Evolutionary conservation across 2,888 invertebrate genomes (phyloP).

Genomic region (Palloptera scutellata): DNA sequence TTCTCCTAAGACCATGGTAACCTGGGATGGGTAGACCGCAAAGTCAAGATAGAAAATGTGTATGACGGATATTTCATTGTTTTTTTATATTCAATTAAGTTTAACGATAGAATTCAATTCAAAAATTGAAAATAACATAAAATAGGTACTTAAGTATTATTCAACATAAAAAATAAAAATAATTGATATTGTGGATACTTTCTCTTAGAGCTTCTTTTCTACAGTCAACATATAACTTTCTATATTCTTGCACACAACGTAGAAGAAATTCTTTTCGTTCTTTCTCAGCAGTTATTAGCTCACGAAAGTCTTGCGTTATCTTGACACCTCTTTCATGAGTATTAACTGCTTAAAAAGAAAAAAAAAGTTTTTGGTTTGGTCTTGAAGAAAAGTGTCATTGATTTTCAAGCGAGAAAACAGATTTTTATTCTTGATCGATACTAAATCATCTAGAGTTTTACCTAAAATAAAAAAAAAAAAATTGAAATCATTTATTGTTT

Average conservation of each 20-base stretch:
- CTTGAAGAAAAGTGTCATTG: neutral
- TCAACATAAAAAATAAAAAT: constrained; percentile 30
- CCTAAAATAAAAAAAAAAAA: constrained; percentile 1
- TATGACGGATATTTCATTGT: neutral
- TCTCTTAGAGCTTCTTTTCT: too few relatives aligned
- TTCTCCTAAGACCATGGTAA: constrained; percentile 3
- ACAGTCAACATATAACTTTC: too few relatives aligned
- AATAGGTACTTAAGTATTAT: constrained; percentile 22
- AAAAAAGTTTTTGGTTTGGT: constrained; percentile 12
- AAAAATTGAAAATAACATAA: too few relatives aligned
- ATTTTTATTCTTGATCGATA: too few relatives aligned
- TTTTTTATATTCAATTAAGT: constrained; percentile 2
- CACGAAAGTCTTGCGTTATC: too few relatives aligned
- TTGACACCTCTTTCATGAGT: too few relatives aligned
- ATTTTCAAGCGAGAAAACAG: too few relatives aligned
- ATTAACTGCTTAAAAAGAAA: neutral
- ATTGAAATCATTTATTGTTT: neutral
- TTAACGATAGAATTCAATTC: constrained; percentile 12
- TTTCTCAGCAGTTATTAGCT: constrained; percentile 6
- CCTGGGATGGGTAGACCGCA: constrained; percentile 2
- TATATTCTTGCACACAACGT: constrained; percentile 34
- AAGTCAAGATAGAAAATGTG: neutral
- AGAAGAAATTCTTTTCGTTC: constrained; percentile 34
- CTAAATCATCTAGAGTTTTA: neutral
- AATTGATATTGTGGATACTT: constrained; percentile 6